A percentile compares a stretch with the other conserved stretches of the same genome.
These are phyloP conservation scores for Melanchra persicariae DNA, from an alignment of 2,888 invertebrate species.

Conservation along the genomic window DNA sequence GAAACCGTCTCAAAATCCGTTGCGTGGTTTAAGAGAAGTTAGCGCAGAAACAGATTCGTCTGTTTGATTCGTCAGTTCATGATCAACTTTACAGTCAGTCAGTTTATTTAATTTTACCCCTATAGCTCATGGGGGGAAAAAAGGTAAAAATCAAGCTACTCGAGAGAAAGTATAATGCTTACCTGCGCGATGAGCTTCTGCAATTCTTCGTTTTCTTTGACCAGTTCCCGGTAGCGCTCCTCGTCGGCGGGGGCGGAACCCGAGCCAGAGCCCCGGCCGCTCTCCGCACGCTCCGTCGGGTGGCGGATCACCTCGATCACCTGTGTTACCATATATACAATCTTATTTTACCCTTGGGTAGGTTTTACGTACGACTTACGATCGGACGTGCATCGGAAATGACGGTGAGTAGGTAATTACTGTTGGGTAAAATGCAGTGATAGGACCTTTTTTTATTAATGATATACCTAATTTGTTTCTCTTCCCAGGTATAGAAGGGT, in stretches of 20 bases:
- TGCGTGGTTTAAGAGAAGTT: too few species aligned
- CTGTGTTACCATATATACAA: constrained; percentile 78
- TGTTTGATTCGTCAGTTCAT: too few species aligned
- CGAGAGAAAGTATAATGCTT: constrained; percentile 35
- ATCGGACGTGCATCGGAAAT: constrained; percentile 19
- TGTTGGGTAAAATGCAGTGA: not conserved
- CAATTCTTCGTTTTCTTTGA: constrained; percentile 98
- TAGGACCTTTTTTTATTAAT: too few species aligned
- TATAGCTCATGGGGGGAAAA: too few species aligned
- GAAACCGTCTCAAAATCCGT: too few species aligned
- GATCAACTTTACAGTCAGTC: too few species aligned
- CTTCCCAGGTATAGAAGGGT: too few species aligned
- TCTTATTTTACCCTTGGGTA: constrained; percentile 22
- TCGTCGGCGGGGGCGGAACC: constrained; percentile 97
- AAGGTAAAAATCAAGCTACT: not conserved
- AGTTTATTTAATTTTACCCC: too few species aligned
- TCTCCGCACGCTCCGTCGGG: constrained; percentile 96
- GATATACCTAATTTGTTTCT: too few species aligned
- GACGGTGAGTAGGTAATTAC: not conserved
- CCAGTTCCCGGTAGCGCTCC: constrained; percentile 97
- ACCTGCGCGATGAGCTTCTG: constrained; percentile 98
- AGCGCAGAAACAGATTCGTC: too few species aligned
- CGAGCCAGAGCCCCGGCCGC: constrained; percentile 95
- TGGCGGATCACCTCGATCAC: constrained; percentile 97
- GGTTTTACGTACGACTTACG: too few species aligned